Evolutionary conservation across 2,888 invertebrate genomes (phyloP).

Genomic region (Globia sparganii): DNA sequence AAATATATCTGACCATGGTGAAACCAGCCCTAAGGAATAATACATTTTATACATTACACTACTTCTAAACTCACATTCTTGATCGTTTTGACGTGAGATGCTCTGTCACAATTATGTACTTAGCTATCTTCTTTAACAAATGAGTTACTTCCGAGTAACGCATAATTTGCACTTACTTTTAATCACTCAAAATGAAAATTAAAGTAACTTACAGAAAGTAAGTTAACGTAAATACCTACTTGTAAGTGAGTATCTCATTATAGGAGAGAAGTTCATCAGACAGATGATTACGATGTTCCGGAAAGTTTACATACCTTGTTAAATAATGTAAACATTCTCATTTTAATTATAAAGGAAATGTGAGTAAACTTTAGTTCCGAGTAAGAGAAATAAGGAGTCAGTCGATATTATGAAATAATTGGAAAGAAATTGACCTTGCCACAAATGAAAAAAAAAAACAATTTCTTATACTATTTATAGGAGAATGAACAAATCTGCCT

Average conservation of each 20-base stretch:
- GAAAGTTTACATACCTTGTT: constrained; percentile 41
- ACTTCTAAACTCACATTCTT: not conserved
- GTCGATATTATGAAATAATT: not conserved
- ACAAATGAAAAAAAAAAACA: not conserved
- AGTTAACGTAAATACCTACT: constrained; percentile 24
- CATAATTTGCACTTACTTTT: not conserved
- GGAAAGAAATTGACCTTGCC: not conserved
- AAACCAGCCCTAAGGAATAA: not conserved
- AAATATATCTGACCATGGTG: not conserved
- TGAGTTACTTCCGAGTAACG: not conserved
- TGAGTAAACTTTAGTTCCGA: constrained; percentile 1
- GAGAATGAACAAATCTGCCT: not conserved
- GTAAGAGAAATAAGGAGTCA: not conserved
- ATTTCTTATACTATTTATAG: not conserved
- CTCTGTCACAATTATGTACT: not conserved
- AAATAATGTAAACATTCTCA: constrained; percentile 37
- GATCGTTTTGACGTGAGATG: not conserved
- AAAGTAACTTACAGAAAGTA: constrained; percentile 33
- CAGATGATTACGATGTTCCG: constrained; percentile 41
- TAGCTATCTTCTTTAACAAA: not conserved
- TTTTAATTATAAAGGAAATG: constrained; percentile 38
- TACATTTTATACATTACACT: not conserved
- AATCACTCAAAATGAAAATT: constrained; percentile 39
- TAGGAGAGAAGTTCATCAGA: constrained; percentile 39
- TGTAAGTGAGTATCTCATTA: constrained; percentile 39